A percentile compares a stretch with the other conserved stretches of the same genome.
These are phyloP conservation scores for Coenonympha glycerion DNA, from an alignment of 2,888 invertebrate species.

Conservation along the genomic window DNA sequence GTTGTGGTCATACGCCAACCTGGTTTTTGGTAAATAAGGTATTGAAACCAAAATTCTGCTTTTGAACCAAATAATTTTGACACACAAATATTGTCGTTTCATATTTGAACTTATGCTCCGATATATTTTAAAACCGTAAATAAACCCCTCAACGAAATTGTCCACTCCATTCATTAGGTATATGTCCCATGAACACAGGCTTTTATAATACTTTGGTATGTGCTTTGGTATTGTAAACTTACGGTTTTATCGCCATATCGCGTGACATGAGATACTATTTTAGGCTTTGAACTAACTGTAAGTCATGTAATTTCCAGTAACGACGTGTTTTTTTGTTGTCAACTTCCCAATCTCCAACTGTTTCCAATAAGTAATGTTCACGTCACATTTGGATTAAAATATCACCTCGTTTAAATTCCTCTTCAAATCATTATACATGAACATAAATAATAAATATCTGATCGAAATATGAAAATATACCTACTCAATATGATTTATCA, in stretches of 20 bases:
- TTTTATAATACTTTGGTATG: conserved; percentile 9
- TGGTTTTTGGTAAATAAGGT: neutral
- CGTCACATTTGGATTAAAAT: conserved; percentile 31
- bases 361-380: conserved; percentile 22
- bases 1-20: neutral
- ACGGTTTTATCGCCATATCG: conserved; percentile 61
- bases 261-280: conserved; percentile 61
- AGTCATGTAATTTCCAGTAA: conserved; percentile 70
- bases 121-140: neutral
- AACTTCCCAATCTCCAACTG: conserved; percentile 38
- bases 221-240: conserved; percentile 22
- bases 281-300: conserved; percentile 58
- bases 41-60: neutral
- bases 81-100: neutral
- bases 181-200: conserved; percentile 2
- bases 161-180: neutral
- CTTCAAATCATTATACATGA: conserved; percentile 6
- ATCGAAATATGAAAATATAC: neutral
- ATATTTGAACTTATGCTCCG: too few relatives aligned
- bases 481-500: neutral
- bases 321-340: conserved; percentile 69
- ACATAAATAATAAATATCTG: conserved; percentile 11
- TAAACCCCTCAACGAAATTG: conserved; percentile 1
- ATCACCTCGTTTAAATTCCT: conserved; percentile 28
- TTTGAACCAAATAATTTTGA: neutral